Base-by-base conservation (phyloP, 2,113 vertebrate genomes). In the Indicator indicator region DNA sequence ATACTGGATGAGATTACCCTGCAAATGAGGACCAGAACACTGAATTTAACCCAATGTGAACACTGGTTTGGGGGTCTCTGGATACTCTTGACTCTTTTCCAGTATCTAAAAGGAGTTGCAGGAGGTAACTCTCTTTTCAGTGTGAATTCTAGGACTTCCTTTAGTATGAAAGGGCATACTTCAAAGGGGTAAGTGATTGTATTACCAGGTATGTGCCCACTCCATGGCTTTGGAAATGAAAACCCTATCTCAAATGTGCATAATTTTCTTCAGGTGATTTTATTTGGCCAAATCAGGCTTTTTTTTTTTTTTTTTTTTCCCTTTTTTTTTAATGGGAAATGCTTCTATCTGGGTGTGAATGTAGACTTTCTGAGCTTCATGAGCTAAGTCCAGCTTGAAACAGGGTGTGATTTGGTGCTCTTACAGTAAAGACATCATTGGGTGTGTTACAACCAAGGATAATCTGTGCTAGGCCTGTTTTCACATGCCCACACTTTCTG, bases 1-100 rank as follows among this genome's bases (percentile, higher is more conserved):
- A 97, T 85, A 91, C 91, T 94, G 95, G 93, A 87, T 95, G 93
- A 95, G 93, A 91, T 88, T 94, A 91, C 93, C 75, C 95, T 76
- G 78, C 87, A 95, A 96, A 97, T 91, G 94, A 95, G 89, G 94
- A 94, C 89, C 87, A 95, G 94, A 92, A 89, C 91, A 89, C 89
- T 91, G 78, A 94, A 89, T 95, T 95, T 94, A 94, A 96, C 93
- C 94, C 91, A 83, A 50, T 64, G 70, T 0, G 44, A 88, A 59
- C 83, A 40, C 79, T 77, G 46, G 72, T 88, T 89, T 58, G 84
- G 72, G 42, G 82, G 75, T 32, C 93, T 80, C 62, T 67, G 65
- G 85, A 33, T 62, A 74, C 69, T 88, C 79, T 74, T 79, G 40
- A 60, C 84, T 95, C 79, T 74, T 91, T 95, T 91, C 80, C 85